Evolutionary conservation across 2,797 vertebrate genomes (phyloP).

Genomic region (Chelon labrosus): DNA sequence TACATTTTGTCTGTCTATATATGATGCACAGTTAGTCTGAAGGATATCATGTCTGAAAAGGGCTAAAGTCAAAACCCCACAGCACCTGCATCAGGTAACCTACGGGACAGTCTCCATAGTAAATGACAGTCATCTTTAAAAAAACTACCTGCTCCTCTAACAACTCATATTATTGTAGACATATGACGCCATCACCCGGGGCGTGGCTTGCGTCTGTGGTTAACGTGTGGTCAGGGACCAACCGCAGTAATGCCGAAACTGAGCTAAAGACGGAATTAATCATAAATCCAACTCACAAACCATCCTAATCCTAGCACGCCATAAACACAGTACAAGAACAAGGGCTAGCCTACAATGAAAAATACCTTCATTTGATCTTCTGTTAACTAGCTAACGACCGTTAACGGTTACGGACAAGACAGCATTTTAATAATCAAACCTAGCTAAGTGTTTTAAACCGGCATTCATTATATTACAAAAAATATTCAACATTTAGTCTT

Average conservation of each 20-base stretch:
- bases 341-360: background rate
- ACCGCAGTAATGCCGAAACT: background rate
- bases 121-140: background rate
- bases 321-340: background rate
- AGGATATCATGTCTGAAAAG: conserved; percentile 2
- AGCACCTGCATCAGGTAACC: background rate
- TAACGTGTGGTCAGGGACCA: background rate
- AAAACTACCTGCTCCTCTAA: background rate
- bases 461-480: background rate
- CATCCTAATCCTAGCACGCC: background rate
- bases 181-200: background rate
- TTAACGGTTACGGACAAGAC: background rate
- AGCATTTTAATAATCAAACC: background rate
- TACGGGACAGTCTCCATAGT: background rate
- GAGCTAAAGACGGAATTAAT: background rate
- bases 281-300: background rate
- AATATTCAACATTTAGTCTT: background rate
- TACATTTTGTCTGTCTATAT: too few relatives aligned
- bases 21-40: background rate
- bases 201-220: background rate
- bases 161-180: background rate
- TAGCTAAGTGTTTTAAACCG: background rate
- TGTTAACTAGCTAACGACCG: background rate
- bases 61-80: background rate
- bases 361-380: background rate